A percentile compares a stretch with the other conserved stretches of the same genome.
Evolutionary conservation across 1,140 invertebrate species (phyloP).

Genomic region (Bombus fervidus): DNA sequence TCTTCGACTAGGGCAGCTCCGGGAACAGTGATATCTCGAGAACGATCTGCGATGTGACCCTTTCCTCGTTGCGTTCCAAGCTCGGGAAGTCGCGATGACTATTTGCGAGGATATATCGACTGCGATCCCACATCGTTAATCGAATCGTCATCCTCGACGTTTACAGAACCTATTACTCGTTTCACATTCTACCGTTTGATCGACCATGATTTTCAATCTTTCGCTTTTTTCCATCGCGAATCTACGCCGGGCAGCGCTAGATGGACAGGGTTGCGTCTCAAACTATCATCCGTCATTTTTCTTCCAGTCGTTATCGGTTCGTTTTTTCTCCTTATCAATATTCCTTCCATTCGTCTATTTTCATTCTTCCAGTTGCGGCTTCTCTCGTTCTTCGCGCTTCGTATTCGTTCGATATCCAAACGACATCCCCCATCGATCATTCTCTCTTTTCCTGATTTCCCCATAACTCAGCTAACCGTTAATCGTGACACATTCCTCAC

Average conservation of each 20-base stretch:
- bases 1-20: slow-evolving; percentile 32
- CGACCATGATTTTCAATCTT: background rate
- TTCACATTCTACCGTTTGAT: background rate
- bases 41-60: slow-evolving; percentile 45
- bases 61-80: slow-evolving; percentile 34
- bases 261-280: background rate
- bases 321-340: background rate
- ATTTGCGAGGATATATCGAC: slow-evolving; percentile 33
- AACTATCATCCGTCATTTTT: slow-evolving; percentile 4
- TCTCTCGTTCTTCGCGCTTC: background rate
- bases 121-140: background rate
- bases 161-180: background rate
- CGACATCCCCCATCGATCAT: slow-evolving; percentile 33
- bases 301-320: background rate
- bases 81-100: slow-evolving; percentile 21
- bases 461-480: slow-evolving; percentile 35
- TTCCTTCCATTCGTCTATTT: background rate
- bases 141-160: background rate
- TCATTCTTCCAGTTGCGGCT: slow-evolving; percentile 28
- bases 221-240: background rate
- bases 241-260: background rate
- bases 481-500: slow-evolving; percentile 34
- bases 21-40: slow-evolving; percentile 48
- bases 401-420: too few relatives aligned
- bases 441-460: slow-evolving; percentile 10